A percentile compares a stretch with the other conserved stretches of the same genome.
These are phyloP conservation scores for Megaceryle alcyon DNA, from an alignment of 2,797 vertebrate species.

Conservation along the genomic window DNA sequence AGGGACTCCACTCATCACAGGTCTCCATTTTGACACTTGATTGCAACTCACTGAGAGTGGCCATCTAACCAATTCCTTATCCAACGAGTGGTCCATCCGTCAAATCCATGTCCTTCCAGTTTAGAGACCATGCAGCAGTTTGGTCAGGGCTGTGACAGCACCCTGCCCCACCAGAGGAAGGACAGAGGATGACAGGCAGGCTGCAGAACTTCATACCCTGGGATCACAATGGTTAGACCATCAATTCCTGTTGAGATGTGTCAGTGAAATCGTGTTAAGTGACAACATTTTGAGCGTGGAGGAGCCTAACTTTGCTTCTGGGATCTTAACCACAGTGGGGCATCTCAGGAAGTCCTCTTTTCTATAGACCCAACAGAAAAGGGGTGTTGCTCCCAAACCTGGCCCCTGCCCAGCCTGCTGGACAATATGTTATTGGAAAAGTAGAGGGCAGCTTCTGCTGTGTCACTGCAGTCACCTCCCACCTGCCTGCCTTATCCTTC, in stretches of 20 bases:
- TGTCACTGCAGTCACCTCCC: not conserved
- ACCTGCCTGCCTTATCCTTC: not conserved
- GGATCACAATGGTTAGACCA: accelerated
- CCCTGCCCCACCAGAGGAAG: not conserved
- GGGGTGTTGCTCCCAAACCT: not conserved
- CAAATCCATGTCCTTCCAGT: no score
- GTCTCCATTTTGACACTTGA: no score
- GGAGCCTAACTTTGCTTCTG: not conserved
- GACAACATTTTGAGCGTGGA: accelerated
- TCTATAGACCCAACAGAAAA: not conserved
- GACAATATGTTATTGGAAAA: not conserved
- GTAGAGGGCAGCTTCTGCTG: not conserved
- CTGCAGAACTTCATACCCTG: not conserved
- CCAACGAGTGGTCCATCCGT: no score
- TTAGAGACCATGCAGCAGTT: not conserved
- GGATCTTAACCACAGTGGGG: not conserved
- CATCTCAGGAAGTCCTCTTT: not conserved
- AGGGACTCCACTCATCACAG: no score
- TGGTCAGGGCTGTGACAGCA: not conserved
- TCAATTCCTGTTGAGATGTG: not conserved
- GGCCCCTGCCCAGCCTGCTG: not conserved
- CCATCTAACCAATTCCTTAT: no score
- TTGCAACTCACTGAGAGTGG: no score
- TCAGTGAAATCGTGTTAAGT: not conserved
- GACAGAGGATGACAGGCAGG: not conserved